Base-by-base conservation (phyloP, 2,797 vertebrate species). In the Babyrousa celebensis region DNA sequence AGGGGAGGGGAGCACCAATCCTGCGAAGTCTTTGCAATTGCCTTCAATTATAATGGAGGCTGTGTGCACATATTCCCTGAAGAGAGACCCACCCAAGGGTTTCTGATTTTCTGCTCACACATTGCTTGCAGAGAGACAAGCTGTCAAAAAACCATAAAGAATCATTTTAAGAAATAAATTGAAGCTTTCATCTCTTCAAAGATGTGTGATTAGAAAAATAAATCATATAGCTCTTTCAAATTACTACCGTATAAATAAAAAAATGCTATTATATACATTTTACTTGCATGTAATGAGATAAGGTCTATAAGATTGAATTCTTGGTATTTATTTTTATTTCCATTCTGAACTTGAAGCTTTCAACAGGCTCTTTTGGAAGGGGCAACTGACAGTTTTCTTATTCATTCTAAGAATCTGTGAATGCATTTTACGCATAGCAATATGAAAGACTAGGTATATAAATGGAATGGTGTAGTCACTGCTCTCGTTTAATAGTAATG, bases 121-220 rank as follows among this genome's bases (percentile, higher is more conserved):
- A 95, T 97, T 96, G 85, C 97, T 98, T 95, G 36, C 62, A 98
- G 90, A 98, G 90, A 98, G 96, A 97, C 95, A 98, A 97, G 96
- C 97, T 97, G 97, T 98, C 97, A 97, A 95, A 97, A 98, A 94
- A 74, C 77, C 84, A 96, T 87, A 95, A 96, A 97, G 89, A 96
- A 96, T 80, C 96, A 97, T 95, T 98, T 98, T 96, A 97, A 97
- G 95, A 97, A 98, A 97, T 98, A 98, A 98, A 98, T 96, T 96
- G 97, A 97, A 97, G 97, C 96, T 97, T 98, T 98, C 96, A 97
- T 98, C 98, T 98, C 98, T 90, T 97, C 96, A 96, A 97, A 97
- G 94, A 97, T 97, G 97, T 98, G 96, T 98, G 97, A 98, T 97
- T 97, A 98, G 96, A 98, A 98, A 98, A 97, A 96, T 93, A 98